phyloP scores from a whole-genome alignment of 2,797 vertebrate genomes.

The Thamnophis elegans region DNA sequence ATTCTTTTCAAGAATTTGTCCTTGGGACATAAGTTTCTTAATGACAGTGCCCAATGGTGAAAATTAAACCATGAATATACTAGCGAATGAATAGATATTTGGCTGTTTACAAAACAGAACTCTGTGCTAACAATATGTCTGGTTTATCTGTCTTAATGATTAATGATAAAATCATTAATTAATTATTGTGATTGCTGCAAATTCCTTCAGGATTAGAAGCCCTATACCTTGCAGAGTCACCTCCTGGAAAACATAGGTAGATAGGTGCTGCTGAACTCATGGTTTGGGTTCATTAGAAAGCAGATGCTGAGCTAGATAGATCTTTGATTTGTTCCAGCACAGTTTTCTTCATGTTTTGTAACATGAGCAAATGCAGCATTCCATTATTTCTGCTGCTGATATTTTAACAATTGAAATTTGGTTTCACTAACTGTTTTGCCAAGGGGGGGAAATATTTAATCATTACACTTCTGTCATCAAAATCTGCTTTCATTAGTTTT shows the following conservation, averaged over 20 bases:
- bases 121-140: neutral
- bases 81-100: neutral
- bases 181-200: neutral
- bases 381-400: neutral
- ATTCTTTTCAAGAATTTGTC: slow-evolving; percentile 13
- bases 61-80: slow-evolving; percentile 2
- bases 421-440: neutral
- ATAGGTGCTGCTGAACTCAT: neutral
- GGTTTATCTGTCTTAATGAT: neutral
- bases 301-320: neutral
- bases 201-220: neutral
- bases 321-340: neutral
- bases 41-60: neutral
- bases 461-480: neutral
- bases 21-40: slow-evolving; percentile 9
- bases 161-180: neutral
- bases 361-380: neutral
- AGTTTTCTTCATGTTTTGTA: neutral
- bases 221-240: too few species aligned
- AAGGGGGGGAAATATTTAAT: neutral
- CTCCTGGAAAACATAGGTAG: neutral
- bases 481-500: neutral
- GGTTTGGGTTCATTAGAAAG: neutral
- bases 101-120: neutral
- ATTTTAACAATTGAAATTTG: neutral